phyloP scores from a whole-genome alignment of 2,797 vertebrate genomes.

The Ibycter americanus region DNA sequence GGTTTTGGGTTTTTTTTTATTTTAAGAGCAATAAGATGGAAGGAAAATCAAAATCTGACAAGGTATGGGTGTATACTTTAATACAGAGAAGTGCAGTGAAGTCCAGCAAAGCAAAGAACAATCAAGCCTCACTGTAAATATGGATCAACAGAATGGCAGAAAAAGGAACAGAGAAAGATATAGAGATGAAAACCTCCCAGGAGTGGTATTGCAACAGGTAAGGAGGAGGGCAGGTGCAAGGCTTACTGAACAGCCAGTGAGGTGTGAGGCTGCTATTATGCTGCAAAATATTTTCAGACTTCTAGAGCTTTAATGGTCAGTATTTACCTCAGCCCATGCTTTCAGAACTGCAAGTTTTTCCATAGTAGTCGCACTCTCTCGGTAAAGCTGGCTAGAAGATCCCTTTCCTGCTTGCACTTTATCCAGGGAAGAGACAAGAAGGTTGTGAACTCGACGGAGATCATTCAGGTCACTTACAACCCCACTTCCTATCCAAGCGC shows the following conservation, averaged over 20 bases:
- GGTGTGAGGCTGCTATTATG: background rate
- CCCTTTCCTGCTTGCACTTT: slow-evolving; percentile 96
- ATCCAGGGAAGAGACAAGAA: slow-evolving; percentile 97
- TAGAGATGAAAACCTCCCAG: background rate
- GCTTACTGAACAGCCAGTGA: background rate
- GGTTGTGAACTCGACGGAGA: slow-evolving; percentile 95
- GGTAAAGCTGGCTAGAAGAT: slow-evolving; percentile 93
- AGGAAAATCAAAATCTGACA: background rate
- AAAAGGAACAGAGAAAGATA: background rate
- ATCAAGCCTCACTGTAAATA: background rate
- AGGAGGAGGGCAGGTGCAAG: background rate
- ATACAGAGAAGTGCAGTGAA: background rate
- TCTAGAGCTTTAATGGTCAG: background rate
- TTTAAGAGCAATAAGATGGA: background rate
- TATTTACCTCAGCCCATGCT: slow-evolving; percentile 94
- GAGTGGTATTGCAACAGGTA: background rate
- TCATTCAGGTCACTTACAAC: slow-evolving; percentile 99
- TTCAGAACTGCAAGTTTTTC: slow-evolving; percentile 97
- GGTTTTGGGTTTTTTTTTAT: background rate
- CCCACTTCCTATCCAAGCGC: slow-evolving; percentile 97
- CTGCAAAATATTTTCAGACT: background rate
- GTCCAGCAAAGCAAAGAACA: background rate
- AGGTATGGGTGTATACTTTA: background rate
- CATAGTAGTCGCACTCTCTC: slow-evolving; percentile 97
- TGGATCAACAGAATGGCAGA: background rate